These are phyloP conservation scores for Pseudobourletiella spinata DNA, from an alignment of 1,140 invertebrate species.

Conservation along the genomic window DNA sequence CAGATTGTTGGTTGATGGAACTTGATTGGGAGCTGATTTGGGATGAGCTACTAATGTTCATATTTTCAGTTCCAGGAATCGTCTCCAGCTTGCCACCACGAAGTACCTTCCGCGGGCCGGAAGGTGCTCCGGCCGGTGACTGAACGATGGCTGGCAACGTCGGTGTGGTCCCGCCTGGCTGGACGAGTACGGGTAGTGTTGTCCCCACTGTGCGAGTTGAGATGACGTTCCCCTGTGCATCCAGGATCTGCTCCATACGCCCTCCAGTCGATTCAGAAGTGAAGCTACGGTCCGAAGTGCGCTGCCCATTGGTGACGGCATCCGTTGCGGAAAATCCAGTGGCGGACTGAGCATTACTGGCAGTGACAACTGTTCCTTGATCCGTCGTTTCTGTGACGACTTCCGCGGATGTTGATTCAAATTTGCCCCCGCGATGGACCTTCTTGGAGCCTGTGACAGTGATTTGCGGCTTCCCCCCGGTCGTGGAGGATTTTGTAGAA, in stretches of 20 bases:
- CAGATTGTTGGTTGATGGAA: background rate
- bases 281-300: background rate
- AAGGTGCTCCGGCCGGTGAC: background rate
- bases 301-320: background rate
- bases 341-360: background rate
- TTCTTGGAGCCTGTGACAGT: background rate
- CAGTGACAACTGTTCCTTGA: background rate
- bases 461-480: conserved; percentile 1
- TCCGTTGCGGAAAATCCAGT: background rate
- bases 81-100: conserved; percentile 20
- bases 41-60: background rate
- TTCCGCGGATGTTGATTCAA: background rate
- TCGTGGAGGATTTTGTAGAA: background rate
- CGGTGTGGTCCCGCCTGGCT: no score
- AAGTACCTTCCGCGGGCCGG: conserved; percentile 9
- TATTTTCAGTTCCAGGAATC: background rate
- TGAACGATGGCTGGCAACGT: background rate
- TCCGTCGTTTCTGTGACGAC: background rate
- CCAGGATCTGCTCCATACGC: background rate
- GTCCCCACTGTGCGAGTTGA: background rate
- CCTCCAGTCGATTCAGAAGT: background rate
- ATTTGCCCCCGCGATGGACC: conserved; percentile 4
- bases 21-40: background rate
- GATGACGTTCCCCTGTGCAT: background rate
- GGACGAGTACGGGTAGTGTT: conserved; percentile 1